Evolutionary conservation across 1,140 invertebrate genomes (phyloP), one percentile per base, ranked within the genome.

Genomic region (Lepidurus couesii): DNA sequence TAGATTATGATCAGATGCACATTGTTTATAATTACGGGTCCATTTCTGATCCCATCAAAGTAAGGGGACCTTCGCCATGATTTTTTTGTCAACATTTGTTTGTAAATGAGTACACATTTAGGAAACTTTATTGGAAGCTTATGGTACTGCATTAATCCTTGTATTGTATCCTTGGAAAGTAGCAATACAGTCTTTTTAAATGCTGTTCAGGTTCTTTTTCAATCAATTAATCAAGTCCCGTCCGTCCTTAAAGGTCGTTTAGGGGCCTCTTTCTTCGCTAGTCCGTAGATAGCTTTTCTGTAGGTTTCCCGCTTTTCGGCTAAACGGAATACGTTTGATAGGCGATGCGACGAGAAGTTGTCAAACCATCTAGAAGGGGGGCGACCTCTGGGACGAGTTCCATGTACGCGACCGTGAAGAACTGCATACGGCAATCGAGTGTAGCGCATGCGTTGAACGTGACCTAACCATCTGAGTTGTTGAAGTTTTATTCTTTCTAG

Each of bases 21-120:
- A 65, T 65, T 65, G 53, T 65, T 13, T 65, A 65, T 65, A 65
- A 65, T 65, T 65, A 65, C 53, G 53, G 53, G 53, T 65, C 53
- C 53, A 65, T 65, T 65, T 65, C 53, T 65, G 53, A 65, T 65
- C 53, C 53, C 53, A 65, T 65, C 7, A 65, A 65, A 65, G 53
- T 65, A 65, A 13, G 53, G 53, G n/a, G 53, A 65, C 53, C 53
- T 7, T 65, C 53, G 53, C 53, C n/a, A n/a, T 65, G 8, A 65
- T 16, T 65, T 7, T 13, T 13, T n/a, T 65, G 21, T 11, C 3
- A n/a, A 7, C n/a, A 65, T 65, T 65, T 65, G 6, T 65, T 13
- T 65, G n/a, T 34, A 65, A 65, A 65, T 65, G 53, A 65, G 21
- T 21, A 65, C 6, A 13, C 53, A n/a, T 9, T 34, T 34, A 34